phyloP scores from a whole-genome alignment of 2,797 vertebrate species.

The Nyctibius grandis region DNA sequence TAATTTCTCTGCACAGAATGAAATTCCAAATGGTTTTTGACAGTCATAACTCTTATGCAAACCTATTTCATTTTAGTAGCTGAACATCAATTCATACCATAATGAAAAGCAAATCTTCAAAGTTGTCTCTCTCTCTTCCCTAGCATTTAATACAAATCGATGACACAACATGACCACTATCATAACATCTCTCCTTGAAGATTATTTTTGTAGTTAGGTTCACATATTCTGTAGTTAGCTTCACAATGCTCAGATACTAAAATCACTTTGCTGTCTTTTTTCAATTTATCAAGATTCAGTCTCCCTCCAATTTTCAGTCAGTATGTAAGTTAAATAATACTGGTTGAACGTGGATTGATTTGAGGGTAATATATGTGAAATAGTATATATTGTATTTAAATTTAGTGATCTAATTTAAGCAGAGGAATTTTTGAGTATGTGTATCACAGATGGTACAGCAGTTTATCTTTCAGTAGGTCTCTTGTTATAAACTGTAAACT shows the following conservation, averaged over 20 bases:
- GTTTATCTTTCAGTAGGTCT: background rate
- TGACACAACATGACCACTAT: slow-evolving; percentile 40
- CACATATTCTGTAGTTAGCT: slow-evolving; percentile 57
- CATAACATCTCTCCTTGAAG: slow-evolving; percentile 1
- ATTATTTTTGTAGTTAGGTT: slow-evolving; percentile 56
- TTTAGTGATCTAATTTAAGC: background rate
- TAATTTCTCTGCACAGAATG: slow-evolving; percentile 65
- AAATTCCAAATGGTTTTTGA: slow-evolving; percentile 66
- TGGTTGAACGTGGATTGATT: background rate
- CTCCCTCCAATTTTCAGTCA: background rate
- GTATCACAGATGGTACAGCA: background rate
- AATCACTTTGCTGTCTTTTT: slow-evolving; percentile 8
- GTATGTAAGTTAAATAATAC: background rate
- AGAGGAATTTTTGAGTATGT: background rate
- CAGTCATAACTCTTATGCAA: slow-evolving; percentile 56
- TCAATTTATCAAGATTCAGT: background rate
- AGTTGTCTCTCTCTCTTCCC: slow-evolving; percentile 37
- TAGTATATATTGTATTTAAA: background rate
- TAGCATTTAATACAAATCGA: slow-evolving; percentile 50
- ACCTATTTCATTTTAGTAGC: slow-evolving; percentile 56
- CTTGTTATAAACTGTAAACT: background rate
- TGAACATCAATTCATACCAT: slow-evolving; percentile 57
- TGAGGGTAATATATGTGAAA: background rate
- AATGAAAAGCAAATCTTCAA: slow-evolving; percentile 67
- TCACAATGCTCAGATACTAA: background rate